Evolutionary conservation across 2,797 vertebrate genomes (phyloP), one percentile per base, ranked within the genome.

Genomic region (Apodemus agrarius): DNA sequence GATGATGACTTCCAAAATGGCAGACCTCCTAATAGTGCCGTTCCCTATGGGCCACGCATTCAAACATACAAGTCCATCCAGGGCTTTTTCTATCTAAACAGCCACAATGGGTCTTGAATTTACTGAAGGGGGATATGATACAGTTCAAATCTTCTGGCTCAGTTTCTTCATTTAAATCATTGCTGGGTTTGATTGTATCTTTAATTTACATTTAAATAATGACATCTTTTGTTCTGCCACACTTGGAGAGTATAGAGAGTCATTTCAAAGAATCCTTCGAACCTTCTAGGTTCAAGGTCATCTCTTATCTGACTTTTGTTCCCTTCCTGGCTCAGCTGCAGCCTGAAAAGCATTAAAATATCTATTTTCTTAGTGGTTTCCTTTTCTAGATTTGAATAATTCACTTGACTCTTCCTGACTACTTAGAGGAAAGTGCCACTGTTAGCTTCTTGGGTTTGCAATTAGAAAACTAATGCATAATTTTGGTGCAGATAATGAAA

Each of bases 321-420:
- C 7, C 92, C 0, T 96, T 93, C 96, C 89, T 76, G 84, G 81
- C 75, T 83, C 67, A 16, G 10, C 95, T 96, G 52, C 80, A 92
- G 81, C 40, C 81, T 65, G 37, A 49, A 96, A 69, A 94, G 85
- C 95, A 97, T 97, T 65, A 98, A 97, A 97, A 93, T 95, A 98
- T 78, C 98, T 90, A 63, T 96, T 96, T 98, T 97, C 91, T 95
- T 89, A 67, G 87, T 97, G 54, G 94, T 94, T 96, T 97, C 75
- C 61, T 97, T 98, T 97, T 79, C 91, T 92, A 91, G 88, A 95
- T 97, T 97, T 96, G 94, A 97, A 95, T 97, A 96, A 96, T 96
- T 98, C 75, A 95, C 86, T 94, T 90, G 74, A 92, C 96, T 97
- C 90, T 97, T 79, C 26, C 21, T 34, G 40, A 63, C 63, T 75